Evolutionary conservation across 2,797 vertebrate species (phyloP).

Genomic region (Coilia nasus): DNA sequence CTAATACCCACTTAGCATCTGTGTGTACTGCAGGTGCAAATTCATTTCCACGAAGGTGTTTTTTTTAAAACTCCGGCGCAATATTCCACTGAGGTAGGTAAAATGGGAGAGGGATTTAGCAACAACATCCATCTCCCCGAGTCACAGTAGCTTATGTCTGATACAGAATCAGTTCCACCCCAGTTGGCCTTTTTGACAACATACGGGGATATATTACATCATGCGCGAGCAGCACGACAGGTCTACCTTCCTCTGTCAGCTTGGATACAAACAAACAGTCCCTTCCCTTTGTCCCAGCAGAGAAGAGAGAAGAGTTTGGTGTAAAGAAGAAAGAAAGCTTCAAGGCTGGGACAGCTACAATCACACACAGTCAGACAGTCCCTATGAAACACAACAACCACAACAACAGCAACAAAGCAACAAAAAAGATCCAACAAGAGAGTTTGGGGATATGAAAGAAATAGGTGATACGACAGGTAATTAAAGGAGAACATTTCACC

Average conservation of each 20-base stretch:
- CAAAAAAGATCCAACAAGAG: slow-evolving; percentile 45
- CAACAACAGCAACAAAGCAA: not conserved
- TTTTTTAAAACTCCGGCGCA: not conserved
- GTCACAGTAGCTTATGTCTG: not conserved
- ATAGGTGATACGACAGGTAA: slow-evolving; percentile 65
- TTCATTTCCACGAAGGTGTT: not conserved
- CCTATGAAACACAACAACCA: slow-evolving; percentile 64
- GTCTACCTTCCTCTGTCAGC: slow-evolving; percentile 45
- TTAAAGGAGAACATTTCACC: slow-evolving; percentile 66
- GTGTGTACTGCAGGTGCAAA: not conserved
- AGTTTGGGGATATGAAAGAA: slow-evolving; percentile 52
- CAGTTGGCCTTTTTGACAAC: slow-evolving; percentile 58
- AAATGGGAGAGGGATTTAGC: not conserved
- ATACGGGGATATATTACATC: slow-evolving; percentile 70
- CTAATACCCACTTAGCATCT: not conserved
- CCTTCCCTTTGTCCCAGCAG: slow-evolving; percentile 50
- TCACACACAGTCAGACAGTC: slow-evolving; percentile 61
- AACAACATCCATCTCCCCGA: not conserved
- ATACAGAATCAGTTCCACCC: not conserved
- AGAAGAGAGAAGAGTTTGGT: no score
- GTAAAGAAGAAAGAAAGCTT: slow-evolving; percentile 52
- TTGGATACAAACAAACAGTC: slow-evolving; percentile 53
- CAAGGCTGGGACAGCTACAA: slow-evolving; percentile 75
- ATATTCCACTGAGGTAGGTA: slow-evolving; percentile 1
- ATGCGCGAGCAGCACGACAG: slow-evolving; percentile 58